A percentile compares a stretch with the other conserved stretches of the same genome.
Evolutionary conservation across 2,113 vertebrate genomes (phyloP).

Genomic region (Willisornis vidua): DNA sequence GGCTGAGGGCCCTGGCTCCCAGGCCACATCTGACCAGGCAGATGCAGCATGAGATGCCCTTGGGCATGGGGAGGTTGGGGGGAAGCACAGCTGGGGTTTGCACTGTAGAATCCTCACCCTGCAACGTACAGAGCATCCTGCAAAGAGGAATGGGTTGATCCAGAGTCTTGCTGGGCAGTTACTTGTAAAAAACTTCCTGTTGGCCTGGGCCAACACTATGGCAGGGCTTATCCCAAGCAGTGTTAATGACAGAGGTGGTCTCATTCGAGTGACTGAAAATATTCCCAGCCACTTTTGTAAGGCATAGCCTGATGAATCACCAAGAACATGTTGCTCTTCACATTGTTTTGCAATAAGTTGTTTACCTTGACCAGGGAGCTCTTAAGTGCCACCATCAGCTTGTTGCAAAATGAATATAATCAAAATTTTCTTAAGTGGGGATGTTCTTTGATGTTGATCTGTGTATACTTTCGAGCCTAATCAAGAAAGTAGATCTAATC

Average conservation of each 20-base stretch:
- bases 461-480: background rate
- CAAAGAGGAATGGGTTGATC: background rate
- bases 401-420: background rate
- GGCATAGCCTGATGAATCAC: background rate
- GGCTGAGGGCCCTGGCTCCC: too few relatives aligned
- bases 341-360: background rate
- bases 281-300: background rate
- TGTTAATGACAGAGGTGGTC: background rate
- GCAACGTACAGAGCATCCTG: background rate
- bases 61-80: too few relatives aligned
- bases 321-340: background rate
- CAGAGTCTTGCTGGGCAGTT: background rate
- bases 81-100: accelerated
- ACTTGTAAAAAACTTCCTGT: background rate
- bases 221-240: background rate
- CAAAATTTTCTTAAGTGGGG: background rate
- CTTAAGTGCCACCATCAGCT: accelerated
- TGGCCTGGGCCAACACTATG: background rate
- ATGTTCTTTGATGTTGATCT: background rate
- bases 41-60: background rate
- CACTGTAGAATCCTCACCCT: background rate
- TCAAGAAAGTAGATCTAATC: background rate
- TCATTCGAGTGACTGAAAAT: accelerated
- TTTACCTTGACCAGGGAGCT: background rate
- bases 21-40: background rate